Percentiles rank a stretch among this genome's conserved stretches.
These are phyloP conservation scores for Halocynthia aurantium DNA, from an alignment of 23 tunicate species.

Conservation along the genomic window DNA sequence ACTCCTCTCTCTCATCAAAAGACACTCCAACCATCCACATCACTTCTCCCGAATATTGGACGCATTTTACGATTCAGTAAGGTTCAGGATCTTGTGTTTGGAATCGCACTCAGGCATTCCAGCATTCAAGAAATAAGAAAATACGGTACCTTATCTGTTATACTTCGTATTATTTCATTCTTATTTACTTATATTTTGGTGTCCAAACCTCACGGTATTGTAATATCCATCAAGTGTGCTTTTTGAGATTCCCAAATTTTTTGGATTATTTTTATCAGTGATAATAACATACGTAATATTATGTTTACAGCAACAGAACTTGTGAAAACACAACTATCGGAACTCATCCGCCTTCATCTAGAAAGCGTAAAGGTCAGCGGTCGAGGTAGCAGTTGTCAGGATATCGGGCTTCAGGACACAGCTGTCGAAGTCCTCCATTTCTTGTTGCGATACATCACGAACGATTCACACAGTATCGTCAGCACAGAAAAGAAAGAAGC, in stretches of 20 bases:
- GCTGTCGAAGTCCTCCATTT: slow-evolving; percentile 67
- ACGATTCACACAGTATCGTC: slow-evolving; percentile 1
- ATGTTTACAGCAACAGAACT: slow-evolving; percentile 57
- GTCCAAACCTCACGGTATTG: too few relatives aligned
- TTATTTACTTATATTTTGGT: too few relatives aligned
- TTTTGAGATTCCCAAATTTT: neutral
- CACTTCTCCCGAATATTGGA: slow-evolving; percentile 57
- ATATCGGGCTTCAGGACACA: slow-evolving; percentile 65
- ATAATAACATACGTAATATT: neutral
- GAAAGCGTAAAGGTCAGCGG: slow-evolving; percentile 35
- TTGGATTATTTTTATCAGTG: neutral
- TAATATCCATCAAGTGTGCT: neutral
- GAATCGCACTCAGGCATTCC: slow-evolving; percentile 58
- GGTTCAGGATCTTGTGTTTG: slow-evolving; percentile 58
- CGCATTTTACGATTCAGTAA: slow-evolving; percentile 49
- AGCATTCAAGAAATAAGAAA: slow-evolving; percentile 37
- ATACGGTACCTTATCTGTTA: slow-evolving; percentile 26
- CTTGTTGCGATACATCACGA: slow-evolving; percentile 27
- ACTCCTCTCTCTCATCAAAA: slow-evolving; percentile 87
- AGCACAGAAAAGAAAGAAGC: slow-evolving; percentile 38
- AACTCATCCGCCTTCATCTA: slow-evolving; percentile 35
- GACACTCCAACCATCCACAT: slow-evolving; percentile 36
- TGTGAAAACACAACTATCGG: slow-evolving; percentile 48
- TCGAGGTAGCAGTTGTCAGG: slow-evolving; percentile 27
- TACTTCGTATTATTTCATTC: neutral